Conservation (phyloP, 2,888 invertebrate genomes). For the Oconnorella tubifera region DNA sequence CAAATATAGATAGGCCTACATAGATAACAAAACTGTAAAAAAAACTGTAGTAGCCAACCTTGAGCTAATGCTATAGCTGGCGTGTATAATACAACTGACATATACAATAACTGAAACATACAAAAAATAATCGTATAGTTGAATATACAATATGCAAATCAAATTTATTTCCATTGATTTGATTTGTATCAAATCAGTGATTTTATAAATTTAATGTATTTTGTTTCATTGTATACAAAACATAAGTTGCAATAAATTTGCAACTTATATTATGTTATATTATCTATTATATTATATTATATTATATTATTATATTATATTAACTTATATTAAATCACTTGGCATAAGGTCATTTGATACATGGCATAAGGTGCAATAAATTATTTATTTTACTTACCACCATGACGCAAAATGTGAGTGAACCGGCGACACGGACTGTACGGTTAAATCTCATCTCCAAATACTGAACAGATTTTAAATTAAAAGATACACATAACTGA, state of each 20-base stretch:
- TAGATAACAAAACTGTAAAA: too few species aligned
- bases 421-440: slow-evolving; percentile 31
- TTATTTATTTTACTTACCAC: slow-evolving; percentile 23
- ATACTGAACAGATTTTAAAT: slow-evolving; percentile 32
- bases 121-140: not conserved
- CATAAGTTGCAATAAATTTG: not conserved
- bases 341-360: too few species aligned
- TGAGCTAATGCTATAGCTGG: slow-evolving; percentile 77
- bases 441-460: slow-evolving; percentile 41
- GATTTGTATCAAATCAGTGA: too few species aligned
- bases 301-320: too few species aligned
- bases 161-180: too few species aligned
- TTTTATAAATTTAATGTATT: too few species aligned
- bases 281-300: too few species aligned
- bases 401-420: slow-evolving; percentile 33
- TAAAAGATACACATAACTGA: not conserved
- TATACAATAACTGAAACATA: slow-evolving; percentile 54
- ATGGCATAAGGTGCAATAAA: too few species aligned
- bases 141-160: too few species aligned
- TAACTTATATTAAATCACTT: too few species aligned
- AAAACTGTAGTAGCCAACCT: slow-evolving; percentile 17
- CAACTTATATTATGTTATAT: not conserved
- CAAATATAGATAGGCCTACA: too few species aligned
- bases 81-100: slow-evolving; percentile 80
- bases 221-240: not conserved